Percentiles rank a stretch among this genome's conserved stretches.
phyloP scores from a whole-genome alignment of 2,797 vertebrate species.

The Helostoma temminkii region DNA sequence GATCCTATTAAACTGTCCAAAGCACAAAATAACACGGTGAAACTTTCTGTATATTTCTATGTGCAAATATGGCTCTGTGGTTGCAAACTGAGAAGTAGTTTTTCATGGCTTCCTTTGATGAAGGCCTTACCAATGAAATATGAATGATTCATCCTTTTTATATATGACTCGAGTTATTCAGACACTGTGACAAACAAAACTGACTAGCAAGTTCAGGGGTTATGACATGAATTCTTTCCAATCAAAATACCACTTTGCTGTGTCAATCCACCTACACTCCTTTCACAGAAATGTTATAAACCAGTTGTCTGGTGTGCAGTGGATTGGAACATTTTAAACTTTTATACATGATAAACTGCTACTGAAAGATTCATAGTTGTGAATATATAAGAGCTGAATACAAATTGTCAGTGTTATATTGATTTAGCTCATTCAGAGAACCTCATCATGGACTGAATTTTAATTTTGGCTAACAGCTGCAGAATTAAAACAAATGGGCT shows the following conservation, averaged over 20 bases:
- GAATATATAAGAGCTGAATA: conserved; percentile 38
- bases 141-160: conserved; percentile 12
- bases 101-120: not conserved
- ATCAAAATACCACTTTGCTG: conserved; percentile 18
- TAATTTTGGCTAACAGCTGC: conserved; percentile 25
- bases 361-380: conserved; percentile 30
- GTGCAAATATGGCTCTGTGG: conserved; percentile 7
- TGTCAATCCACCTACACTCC: conserved; percentile 14
- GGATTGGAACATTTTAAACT: not conserved
- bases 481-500: conserved; percentile 48
- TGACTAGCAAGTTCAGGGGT: conserved; percentile 3
- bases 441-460: conserved; percentile 36
- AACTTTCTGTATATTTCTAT: conserved; percentile 10
- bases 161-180: not conserved
- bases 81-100: conserved; percentile 10
- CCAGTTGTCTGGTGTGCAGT: conserved; percentile 10
- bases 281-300: conserved; percentile 15
- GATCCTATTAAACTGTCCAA: conserved; percentile 33
- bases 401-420: conserved; percentile 38
- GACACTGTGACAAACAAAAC: conserved; percentile 9
- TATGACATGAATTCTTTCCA: conserved; percentile 9
- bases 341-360: conserved; percentile 11
- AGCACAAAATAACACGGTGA: conserved; percentile 40
- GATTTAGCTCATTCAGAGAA: conserved; percentile 39
- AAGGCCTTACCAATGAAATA: not conserved